phyloP scores from a whole-genome alignment of 2,797 vertebrate species.

The Merluccius polli region DNA sequence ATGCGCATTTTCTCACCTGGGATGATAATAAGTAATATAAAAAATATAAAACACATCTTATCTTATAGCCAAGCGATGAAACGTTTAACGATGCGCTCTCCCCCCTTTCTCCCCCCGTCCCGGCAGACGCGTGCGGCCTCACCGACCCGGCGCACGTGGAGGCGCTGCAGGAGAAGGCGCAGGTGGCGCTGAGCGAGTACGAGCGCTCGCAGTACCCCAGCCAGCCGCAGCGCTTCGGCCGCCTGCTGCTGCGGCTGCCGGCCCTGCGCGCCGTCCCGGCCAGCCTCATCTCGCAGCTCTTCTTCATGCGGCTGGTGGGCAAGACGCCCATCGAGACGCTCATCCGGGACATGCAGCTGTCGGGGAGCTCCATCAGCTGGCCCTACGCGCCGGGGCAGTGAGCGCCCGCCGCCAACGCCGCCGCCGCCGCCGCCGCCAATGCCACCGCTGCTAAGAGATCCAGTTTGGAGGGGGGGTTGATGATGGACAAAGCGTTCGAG shows the following conservation, averaged over 20 bases:
- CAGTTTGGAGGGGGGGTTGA: too few species aligned
- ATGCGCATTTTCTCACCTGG: neutral
- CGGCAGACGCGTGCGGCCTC: conserved; percentile 88
- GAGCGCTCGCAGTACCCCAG: conserved; percentile 87
- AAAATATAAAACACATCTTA: too few species aligned
- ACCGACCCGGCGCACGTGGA: conserved; percentile 88
- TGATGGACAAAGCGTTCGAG: neutral
- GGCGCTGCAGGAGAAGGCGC: conserved; percentile 92
- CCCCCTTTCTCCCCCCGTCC: conserved; percentile 2
- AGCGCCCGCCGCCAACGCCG: conserved; percentile 1
- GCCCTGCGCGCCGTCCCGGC: conserved; percentile 90
- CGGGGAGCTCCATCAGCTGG: conserved; percentile 95
- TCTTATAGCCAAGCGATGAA: too few species aligned
- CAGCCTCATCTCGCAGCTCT: conserved; percentile 93
- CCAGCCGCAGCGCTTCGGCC: conserved; percentile 92
- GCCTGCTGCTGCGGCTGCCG: conserved; percentile 87
- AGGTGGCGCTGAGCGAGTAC: conserved; percentile 91
- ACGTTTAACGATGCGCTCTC: too few species aligned
- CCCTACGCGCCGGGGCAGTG: conserved; percentile 85
- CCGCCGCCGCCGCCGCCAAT: too few species aligned
- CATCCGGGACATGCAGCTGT: conserved; percentile 97
- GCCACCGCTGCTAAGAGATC: too few species aligned
- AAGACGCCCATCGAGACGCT: conserved; percentile 97
- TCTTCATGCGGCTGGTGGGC: conserved; percentile 96
- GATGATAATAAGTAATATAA: too few species aligned